phyloP scores from a whole-genome alignment of 2,113 vertebrate species.

The Xiphophorus hellerii region DNA sequence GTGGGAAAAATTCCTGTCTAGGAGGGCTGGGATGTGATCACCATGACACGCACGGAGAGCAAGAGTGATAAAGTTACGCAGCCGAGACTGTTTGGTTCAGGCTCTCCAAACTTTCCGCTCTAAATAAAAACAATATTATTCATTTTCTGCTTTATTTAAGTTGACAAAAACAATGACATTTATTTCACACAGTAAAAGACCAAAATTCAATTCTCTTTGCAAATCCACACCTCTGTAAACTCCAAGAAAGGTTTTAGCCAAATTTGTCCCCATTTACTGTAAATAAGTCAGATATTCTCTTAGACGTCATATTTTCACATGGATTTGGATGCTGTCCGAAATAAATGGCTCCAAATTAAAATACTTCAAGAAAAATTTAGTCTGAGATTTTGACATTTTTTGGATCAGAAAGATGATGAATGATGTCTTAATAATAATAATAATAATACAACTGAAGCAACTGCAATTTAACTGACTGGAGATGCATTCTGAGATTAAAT shows the following conservation, averaged over 20 bases:
- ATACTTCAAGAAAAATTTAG: background rate
- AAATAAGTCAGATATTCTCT: background rate
- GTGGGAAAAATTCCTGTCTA: conserved; percentile 30
- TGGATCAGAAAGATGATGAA: too few relatives aligned
- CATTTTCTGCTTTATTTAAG: background rate
- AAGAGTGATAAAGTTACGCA: background rate
- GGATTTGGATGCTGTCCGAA: background rate
- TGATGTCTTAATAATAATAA: too few relatives aligned
- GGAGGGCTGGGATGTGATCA: conserved; percentile 6
- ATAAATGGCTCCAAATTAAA: background rate
- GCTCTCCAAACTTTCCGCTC: background rate
- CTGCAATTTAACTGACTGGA: too few relatives aligned
- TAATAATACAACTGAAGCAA: too few relatives aligned
- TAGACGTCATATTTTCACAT: background rate
- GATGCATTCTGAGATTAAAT: too few relatives aligned
- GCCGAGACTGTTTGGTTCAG: background rate
- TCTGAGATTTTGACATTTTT: too few relatives aligned
- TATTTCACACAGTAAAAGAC: too few relatives aligned
- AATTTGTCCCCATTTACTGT: too few relatives aligned
- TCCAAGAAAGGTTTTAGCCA: too few relatives aligned
- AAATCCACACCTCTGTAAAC: too few relatives aligned
- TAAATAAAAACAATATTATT: too few relatives aligned
- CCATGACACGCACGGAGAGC: background rate
- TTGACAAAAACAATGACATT: background rate
- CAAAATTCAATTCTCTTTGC: too few relatives aligned